Conservation (phyloP, 2,797 vertebrate genomes). For the Cryptoprocta ferox region DNA sequence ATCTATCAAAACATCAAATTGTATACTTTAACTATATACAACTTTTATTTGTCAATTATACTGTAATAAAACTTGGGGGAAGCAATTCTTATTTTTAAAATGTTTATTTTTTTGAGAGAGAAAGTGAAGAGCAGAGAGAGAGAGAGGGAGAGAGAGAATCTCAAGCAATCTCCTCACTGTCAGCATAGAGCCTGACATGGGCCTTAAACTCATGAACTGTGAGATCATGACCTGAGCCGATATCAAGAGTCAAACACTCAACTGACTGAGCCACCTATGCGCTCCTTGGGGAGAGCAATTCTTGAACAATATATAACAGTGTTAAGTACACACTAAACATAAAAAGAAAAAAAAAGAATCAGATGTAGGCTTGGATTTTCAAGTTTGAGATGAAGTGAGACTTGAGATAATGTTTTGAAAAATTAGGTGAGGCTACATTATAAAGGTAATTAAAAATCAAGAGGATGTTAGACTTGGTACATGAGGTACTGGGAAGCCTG, state of each 20-base stretch:
- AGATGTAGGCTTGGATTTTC: background rate
- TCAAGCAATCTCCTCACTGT: too few relatives aligned
- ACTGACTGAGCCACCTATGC: too few relatives aligned
- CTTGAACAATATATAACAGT: background rate
- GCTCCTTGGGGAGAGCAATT: background rate
- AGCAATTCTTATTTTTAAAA: background rate
- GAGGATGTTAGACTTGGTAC: background rate
- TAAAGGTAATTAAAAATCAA: slow-evolving; percentile 40
- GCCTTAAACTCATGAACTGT: too few relatives aligned
- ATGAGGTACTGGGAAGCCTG: background rate
- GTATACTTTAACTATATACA: background rate
- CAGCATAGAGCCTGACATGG: too few relatives aligned
- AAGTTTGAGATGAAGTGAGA: slow-evolving; percentile 13
- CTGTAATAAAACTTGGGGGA: background rate
- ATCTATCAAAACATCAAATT: background rate
- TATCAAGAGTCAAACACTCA: too few relatives aligned
- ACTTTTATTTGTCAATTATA: background rate
- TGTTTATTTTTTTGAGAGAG: too few relatives aligned
- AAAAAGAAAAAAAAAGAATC: background rate
- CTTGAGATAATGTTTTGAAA: background rate
- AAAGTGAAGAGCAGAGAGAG: too few relatives aligned
- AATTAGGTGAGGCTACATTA: background rate
- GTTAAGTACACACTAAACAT: background rate
- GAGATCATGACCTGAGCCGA: too few relatives aligned
- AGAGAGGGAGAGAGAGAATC: too few relatives aligned